These are phyloP conservation scores for Podotricha telesiphe DNA, from an alignment of 2,888 invertebrate genomes.

Conservation along the genomic window DNA sequence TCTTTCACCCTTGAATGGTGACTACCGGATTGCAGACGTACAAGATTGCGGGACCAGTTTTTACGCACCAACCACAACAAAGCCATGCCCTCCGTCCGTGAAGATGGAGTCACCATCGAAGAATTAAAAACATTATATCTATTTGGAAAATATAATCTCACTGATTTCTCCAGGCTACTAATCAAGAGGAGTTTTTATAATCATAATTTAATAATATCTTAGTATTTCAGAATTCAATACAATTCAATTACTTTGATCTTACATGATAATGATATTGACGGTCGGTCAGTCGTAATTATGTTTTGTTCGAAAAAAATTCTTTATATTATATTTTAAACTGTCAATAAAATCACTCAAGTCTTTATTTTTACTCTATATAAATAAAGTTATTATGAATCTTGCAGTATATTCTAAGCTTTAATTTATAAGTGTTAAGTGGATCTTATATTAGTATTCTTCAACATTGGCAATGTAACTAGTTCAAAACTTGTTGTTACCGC, in stretches of 20 bases:
- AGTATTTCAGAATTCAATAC: background rate
- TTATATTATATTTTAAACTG: background rate
- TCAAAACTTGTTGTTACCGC: slow-evolving; percentile 42
- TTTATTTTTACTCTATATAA: background rate
- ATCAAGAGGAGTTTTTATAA: background rate
- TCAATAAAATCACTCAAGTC: background rate
- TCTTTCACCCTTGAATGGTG: slow-evolving; percentile 73
- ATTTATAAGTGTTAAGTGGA: too few species aligned
- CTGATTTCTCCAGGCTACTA: background rate
- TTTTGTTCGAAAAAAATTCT: background rate
- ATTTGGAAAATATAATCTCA: slow-evolving; percentile 14
- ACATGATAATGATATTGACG: background rate
- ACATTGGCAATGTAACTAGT: background rate
- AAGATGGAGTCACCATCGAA: slow-evolving; percentile 48
- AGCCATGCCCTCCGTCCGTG: slow-evolving; percentile 50
- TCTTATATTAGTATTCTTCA: too few species aligned
- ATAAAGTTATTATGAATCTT: background rate
- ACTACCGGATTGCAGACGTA: slow-evolving; percentile 65
- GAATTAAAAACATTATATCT: slow-evolving; percentile 32
- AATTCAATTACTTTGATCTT: background rate
- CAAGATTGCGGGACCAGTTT: slow-evolving; percentile 74
- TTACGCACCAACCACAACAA: slow-evolving; percentile 58
- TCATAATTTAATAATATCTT: background rate
- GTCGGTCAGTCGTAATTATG: background rate
- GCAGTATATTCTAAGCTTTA: too few species aligned